Percentiles rank a stretch among this genome's conserved stretches.
Conservation (phyloP, 1,140 invertebrate species). For the Heterodera schachtii region DNA sequence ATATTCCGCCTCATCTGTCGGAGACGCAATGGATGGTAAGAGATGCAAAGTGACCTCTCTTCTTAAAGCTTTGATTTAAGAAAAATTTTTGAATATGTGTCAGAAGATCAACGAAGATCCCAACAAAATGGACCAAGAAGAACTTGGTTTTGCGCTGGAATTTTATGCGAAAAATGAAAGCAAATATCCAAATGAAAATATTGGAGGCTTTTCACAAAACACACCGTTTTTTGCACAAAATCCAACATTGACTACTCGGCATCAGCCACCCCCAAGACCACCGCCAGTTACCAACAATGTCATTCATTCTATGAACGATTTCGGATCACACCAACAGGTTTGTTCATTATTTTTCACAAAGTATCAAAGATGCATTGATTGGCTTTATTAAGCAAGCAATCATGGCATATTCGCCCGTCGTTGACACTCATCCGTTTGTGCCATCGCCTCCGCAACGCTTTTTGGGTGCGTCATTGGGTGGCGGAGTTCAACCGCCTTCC, state of each 20-base stretch:
- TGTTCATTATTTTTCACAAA: background rate
- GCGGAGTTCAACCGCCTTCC: conserved; percentile 2
- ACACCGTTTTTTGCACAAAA: too few species aligned
- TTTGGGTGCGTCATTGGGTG: conserved; percentile 21
- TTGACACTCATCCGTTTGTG: background rate
- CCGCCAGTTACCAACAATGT: background rate
- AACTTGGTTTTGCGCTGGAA: conserved; percentile 36
- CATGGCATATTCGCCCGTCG: background rate
- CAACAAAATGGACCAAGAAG: conserved; percentile 23
- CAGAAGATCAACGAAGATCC: conserved; percentile 27
- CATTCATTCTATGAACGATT: background rate
- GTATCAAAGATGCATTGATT: background rate
- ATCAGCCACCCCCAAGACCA: conserved; percentile 10
- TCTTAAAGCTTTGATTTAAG: background rate
- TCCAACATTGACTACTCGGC: background rate
- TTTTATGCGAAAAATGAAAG: conserved; percentile 13
- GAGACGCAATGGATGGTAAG: background rate
- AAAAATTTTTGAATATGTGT: background rate
- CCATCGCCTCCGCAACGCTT: conserved; percentile 28
- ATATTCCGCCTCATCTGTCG: background rate
- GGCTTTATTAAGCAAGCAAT: background rate
- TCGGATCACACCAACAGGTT: background rate
- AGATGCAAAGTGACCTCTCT: background rate
- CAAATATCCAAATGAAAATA: background rate
- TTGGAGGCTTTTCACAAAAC: background rate